Conservation (phyloP, 2,113 vertebrate species). For the Odobenus rosmarus region DNA sequence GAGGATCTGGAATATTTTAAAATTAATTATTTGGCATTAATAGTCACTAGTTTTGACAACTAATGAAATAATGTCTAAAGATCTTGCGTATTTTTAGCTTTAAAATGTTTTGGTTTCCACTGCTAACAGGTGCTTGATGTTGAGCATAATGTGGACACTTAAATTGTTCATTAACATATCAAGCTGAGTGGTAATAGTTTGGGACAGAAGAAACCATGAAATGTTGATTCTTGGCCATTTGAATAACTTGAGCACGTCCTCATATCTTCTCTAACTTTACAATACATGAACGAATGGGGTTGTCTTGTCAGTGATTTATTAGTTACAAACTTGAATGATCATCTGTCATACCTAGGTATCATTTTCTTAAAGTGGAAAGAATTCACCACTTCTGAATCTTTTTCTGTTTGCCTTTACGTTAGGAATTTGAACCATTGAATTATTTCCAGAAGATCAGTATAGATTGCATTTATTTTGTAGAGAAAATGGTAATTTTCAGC, state of each 20-base stretch:
- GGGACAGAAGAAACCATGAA: constrained; percentile 51
- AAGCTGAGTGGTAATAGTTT: neutral
- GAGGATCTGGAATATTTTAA: constrained; percentile 73
- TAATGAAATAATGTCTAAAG: constrained; percentile 47
- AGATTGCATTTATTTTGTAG: constrained; percentile 24
- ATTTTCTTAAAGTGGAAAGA: constrained; percentile 56
- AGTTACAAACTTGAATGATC: constrained; percentile 19
- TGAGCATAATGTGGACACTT: constrained; percentile 15
- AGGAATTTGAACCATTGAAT: constrained; percentile 40
- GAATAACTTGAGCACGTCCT: constrained; percentile 25
- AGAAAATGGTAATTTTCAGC: constrained; percentile 74
- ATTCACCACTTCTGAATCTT: neutral
- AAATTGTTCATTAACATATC: neutral
- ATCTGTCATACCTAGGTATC: neutral
- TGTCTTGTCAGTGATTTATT: neutral
- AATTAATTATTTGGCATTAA: constrained; percentile 51
- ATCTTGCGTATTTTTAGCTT: constrained; percentile 18
- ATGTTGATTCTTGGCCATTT: constrained; percentile 17
- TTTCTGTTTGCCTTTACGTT: constrained; percentile 34
- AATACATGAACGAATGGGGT: neutral
- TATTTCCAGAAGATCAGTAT: constrained; percentile 4
- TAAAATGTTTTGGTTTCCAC: constrained; percentile 61
- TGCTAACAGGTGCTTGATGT: constrained; percentile 47
- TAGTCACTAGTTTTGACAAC: constrained; percentile 52
- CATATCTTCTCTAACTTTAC: constrained; percentile 20